Evolutionary conservation across 2,888 invertebrate genomes (phyloP).

Genomic region (Lasioglossum figueresi): DNA sequence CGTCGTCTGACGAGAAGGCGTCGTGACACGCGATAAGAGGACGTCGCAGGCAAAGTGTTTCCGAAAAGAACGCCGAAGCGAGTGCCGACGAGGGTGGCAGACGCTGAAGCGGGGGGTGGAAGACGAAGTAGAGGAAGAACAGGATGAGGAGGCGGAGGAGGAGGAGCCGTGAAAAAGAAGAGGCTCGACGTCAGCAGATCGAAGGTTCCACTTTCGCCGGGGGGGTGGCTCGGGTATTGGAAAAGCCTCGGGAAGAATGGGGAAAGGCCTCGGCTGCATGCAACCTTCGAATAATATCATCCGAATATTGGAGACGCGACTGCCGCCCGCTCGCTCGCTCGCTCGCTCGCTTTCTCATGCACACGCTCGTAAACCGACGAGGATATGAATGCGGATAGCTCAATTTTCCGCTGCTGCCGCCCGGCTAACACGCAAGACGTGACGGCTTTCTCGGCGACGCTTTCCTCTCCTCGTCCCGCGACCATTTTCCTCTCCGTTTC

Average conservation of each 20-base stretch:
- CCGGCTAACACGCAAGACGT: conserved; percentile 46
- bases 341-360: neutral
- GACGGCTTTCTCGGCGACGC: conserved; percentile 31
- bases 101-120: neutral
- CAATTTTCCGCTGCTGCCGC: conserved; percentile 65
- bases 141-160: conserved; percentile 16
- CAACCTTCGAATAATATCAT: conserved; percentile 76
- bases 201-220: conserved; percentile 50
- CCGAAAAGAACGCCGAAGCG: conserved; percentile 48
- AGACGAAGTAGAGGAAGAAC: conserved; percentile 27
- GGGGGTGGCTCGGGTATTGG: conserved; percentile 52
- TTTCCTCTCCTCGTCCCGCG: neutral
- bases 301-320: conserved; percentile 79
- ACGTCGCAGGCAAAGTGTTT: conserved; percentile 55
- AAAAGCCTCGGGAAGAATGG: conserved; percentile 62
- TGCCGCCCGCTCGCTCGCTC: conserved; percentile 65
- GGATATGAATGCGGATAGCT: conserved; percentile 72
- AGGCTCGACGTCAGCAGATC: conserved; percentile 75
- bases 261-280: conserved; percentile 55
- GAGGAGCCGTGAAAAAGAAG: conserved; percentile 20
- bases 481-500: conserved; percentile 18
- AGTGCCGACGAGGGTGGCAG: neutral
- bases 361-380: conserved; percentile 76
- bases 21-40: conserved; percentile 59
- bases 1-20: conserved; percentile 51